Evolutionary conservation across 2,888 invertebrate species (phyloP).

Genomic region (Thecocarcelia acutangulata): DNA sequence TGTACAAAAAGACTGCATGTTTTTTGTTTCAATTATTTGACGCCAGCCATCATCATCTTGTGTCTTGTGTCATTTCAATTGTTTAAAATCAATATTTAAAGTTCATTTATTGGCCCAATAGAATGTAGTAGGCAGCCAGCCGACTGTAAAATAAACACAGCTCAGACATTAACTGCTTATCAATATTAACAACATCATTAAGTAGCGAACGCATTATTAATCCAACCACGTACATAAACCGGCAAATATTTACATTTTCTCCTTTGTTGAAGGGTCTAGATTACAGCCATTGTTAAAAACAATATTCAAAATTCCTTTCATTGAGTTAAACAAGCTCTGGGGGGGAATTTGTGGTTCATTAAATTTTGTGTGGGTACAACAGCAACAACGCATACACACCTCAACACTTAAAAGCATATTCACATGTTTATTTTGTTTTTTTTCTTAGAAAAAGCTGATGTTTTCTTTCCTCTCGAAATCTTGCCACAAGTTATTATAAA

Average conservation of each 20-base stretch:
- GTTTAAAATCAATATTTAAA: conserved; percentile 5
- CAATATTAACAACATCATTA: background rate
- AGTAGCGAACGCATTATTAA: conserved; percentile 38
- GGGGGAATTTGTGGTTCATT: conserved; percentile 59
- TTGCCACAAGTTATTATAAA: conserved; percentile 9
- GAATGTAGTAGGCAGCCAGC: background rate
- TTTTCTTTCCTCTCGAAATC: background rate
- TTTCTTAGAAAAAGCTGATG: conserved; percentile 19
- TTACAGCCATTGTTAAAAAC: conserved; percentile 44
- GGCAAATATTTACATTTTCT: conserved; percentile 36
- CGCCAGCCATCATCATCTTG: no score
- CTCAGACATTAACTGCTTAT: background rate
- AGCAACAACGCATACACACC: background rate
- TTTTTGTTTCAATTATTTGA: background rate
- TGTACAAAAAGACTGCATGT: no score
- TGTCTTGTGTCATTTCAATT: background rate
- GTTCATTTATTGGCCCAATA: background rate
- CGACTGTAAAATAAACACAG: conserved; percentile 20
- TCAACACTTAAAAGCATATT: background rate
- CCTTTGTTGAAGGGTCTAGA: conserved; percentile 8
- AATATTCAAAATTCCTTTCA: conserved; percentile 43
- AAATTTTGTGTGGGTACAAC: conserved; percentile 28
- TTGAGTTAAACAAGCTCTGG: conserved; percentile 38
- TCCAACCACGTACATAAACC: conserved; percentile 26
- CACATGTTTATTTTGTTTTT: background rate